Percentiles rank a stretch among this genome's conserved stretches.
These are phyloP conservation scores for Epinotia nisella DNA, from an alignment of 2,888 invertebrate genomes.

Conservation along the genomic window DNA sequence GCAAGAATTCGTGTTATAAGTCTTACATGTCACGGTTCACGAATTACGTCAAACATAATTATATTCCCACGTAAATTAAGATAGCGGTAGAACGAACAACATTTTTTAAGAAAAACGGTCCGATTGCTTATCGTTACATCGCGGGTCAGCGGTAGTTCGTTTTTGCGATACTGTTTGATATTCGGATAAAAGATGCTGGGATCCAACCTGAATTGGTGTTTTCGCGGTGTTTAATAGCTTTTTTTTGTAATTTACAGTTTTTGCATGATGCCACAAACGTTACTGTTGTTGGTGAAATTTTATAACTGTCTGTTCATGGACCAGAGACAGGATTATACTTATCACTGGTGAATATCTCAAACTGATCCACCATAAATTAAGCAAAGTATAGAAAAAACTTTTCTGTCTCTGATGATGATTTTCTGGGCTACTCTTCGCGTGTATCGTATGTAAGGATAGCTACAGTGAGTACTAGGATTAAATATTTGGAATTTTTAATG, in stretches of 20 bases:
- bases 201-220: background rate
- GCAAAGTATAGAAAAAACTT: too few species aligned
- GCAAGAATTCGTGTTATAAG: background rate
- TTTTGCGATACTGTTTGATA: conserved; percentile 8
- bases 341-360: too few species aligned
- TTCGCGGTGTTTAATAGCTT: background rate
- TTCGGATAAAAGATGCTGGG: background rate
- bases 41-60: background rate
- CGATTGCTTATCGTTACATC: conserved; percentile 49
- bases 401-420: too few species aligned
- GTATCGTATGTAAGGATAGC: too few species aligned
- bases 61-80: conserved; percentile 52
- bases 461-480: too few species aligned
- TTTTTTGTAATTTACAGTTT: conserved; percentile 2
- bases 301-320: background rate
- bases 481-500: too few species aligned
- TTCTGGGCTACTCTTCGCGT: too few species aligned
- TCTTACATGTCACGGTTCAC: background rate
- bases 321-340: too few species aligned
- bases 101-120: conserved; percentile 47
- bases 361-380: too few species aligned
- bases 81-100: conserved; percentile 50
- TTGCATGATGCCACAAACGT: background rate
- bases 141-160: conserved; percentile 32
- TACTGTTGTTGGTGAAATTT: background rate